Base-by-base conservation (phyloP, 2,113 vertebrate species). In the Mus spicilegus region DNA sequence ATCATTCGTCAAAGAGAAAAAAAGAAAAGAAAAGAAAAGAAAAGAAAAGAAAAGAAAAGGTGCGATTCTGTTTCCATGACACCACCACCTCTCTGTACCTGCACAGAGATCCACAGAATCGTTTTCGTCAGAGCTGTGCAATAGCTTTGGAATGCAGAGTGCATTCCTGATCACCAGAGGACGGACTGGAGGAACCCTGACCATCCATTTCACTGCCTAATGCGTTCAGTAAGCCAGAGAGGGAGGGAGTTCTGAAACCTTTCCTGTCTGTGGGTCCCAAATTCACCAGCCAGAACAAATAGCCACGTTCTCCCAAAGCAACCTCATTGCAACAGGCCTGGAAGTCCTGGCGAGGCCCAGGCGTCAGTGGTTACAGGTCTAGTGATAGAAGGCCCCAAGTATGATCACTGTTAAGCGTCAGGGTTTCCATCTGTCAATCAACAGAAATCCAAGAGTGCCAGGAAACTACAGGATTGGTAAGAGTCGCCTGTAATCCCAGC, bases 101-200 rank as follows among this genome's bases (percentile, higher is more conserved):
- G n/a, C 26, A 2, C 7, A 5, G 76, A 26, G 8, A 54, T 1
- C 20, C 19, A 22, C 22, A 2, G 0, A 8, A 61, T 33, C 1
- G 13, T 24, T 76, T 54, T 39, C 54, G 54, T 61, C 85, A 86
- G 54, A 91, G 4, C 67, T 73, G 51, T 7, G 6, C 4, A 84
- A 19, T 1, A 73, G 46, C n/a, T 63, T 36, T 42, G 46, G 81
- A 88, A 78, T n/a, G 28, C 91, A 82, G 46, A 58, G 42, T 49
- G 42, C 87, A 22, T 13, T 75, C 39, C 0, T 0, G 7, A 24
- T 42, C 63, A n/a, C 22, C 13, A 63, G 63, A 24, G 11, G 16
- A 46, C 3, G 24, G 28, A 63, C 75, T 0, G 3, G 26, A 84
- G 36, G 22, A 49, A 73, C 33, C 30, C 49, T 86, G 36, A n/a